Percentiles rank a stretch among this genome's conserved stretches.
These are phyloP conservation scores for Orthosia cruda DNA, from an alignment of 2,888 invertebrate genomes.

Conservation along the genomic window DNA sequence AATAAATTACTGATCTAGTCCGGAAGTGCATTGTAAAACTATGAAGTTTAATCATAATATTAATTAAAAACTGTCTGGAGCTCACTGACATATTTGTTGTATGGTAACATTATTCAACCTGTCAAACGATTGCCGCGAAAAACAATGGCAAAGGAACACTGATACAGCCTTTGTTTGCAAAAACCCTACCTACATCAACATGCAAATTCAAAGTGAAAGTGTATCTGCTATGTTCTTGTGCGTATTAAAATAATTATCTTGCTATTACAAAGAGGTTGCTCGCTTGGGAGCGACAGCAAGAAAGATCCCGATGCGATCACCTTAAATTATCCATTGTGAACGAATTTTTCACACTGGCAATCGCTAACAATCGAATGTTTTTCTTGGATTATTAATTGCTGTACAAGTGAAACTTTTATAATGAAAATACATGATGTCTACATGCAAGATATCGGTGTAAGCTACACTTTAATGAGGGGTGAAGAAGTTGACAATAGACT, in stretches of 20 bases:
- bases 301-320: conserved; percentile 63
- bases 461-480: conserved; percentile 22
- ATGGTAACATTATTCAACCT: conserved; percentile 23
- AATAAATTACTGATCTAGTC: conserved; percentile 19
- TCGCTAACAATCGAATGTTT: conserved; percentile 69
- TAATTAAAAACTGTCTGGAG: conserved; percentile 19
- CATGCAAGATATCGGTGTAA: conserved; percentile 54
- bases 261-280: conserved; percentile 72
- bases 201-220: conserved; percentile 88
- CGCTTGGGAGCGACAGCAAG: conserved; percentile 76
- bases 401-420: conserved; percentile 65
- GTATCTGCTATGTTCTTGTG: conserved; percentile 73
- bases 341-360: conserved; percentile 69
- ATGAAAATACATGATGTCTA: conserved; percentile 54
- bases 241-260: conserved; percentile 84
- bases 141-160: conserved; percentile 41
- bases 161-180: conserved; percentile 53
- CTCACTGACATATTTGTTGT: conserved; percentile 1
- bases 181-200: conserved; percentile 43
- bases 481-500: conserved; percentile 18
- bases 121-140: conserved; percentile 45
- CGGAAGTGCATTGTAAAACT: conserved; percentile 32
- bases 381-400: conserved; percentile 56
- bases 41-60: conserved; percentile 18
- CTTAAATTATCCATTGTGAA: conserved; percentile 63